These are phyloP conservation scores for Idaea dimidiata DNA, from an alignment of 2,888 invertebrate species.

Conservation along the genomic window DNA sequence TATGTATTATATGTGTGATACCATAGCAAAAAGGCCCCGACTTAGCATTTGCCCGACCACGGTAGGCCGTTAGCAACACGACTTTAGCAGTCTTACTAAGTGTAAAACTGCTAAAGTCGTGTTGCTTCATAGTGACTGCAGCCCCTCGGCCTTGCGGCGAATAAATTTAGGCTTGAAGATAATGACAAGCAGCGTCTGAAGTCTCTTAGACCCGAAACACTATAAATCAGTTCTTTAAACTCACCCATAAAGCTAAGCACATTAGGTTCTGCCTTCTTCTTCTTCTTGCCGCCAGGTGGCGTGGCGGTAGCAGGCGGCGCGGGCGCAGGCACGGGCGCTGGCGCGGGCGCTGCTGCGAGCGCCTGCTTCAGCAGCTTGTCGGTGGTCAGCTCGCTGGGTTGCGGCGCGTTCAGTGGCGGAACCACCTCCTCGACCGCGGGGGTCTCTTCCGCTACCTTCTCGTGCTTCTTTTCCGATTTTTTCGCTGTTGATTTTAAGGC, in stretches of 20 bases:
- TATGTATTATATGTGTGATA: too few species aligned
- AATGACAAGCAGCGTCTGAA: too few species aligned
- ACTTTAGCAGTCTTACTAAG: too few species aligned
- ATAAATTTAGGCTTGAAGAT: too few species aligned
- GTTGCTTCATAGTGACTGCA: too few species aligned
- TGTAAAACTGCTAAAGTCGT: too few species aligned
- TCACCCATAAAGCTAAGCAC: conserved; percentile 69
- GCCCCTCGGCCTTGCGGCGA: too few species aligned
- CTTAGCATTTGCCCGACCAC: too few species aligned
- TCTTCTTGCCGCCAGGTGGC: conserved; percentile 58
- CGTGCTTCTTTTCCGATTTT: conserved; percentile 58
- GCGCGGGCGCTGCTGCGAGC: conserved; percentile 35
- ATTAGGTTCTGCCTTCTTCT: conserved; percentile 68
- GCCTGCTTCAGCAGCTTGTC: conserved; percentile 69
- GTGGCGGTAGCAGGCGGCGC: conserved; percentile 37
- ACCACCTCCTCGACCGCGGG: conserved; percentile 54
- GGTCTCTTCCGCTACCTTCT: conserved; percentile 37
- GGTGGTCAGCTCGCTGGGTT: conserved; percentile 70
- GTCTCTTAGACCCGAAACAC: neutral
- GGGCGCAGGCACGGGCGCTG: conserved; percentile 32
- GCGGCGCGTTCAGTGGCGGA: conserved; percentile 63
- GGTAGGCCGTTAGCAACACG: too few species aligned
- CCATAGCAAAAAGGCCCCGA: too few species aligned
- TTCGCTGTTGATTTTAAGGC: conserved; percentile 45
- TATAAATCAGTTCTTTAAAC: conserved; percentile 17